Conservation (phyloP, 2,797 vertebrate species). For the Cyclura pinguis region DNA sequence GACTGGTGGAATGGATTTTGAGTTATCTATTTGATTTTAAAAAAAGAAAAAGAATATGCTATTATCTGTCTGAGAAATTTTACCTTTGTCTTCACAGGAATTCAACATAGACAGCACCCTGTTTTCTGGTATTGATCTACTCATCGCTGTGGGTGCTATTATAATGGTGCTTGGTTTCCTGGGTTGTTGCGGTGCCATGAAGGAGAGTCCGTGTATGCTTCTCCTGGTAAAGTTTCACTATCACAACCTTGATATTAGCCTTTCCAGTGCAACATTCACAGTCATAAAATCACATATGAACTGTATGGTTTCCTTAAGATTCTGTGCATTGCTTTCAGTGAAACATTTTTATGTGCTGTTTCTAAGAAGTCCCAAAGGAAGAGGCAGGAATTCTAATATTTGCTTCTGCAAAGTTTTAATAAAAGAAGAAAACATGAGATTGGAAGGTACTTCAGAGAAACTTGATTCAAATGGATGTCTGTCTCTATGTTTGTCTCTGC, state of each 20-base stretch:
- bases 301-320: background rate
- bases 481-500: too few species aligned
- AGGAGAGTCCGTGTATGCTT: slow-evolving; percentile 88
- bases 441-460: background rate
- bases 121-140: slow-evolving; percentile 68
- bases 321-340: background rate
- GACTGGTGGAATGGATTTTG: background rate
- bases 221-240: slow-evolving; percentile 81
- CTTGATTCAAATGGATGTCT: background rate
- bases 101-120: background rate
- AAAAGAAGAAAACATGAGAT: background rate
- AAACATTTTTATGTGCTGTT: background rate
- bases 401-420: background rate
- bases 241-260: background rate
- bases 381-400: background rate
- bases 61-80: slow-evolving; percentile 38
- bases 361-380: background rate
- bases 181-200: slow-evolving; percentile 89
- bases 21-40: background rate
- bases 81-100: slow-evolving; percentile 67
- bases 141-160: slow-evolving; percentile 86
- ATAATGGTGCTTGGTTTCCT: slow-evolving; percentile 92
- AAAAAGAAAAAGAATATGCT: background rate
- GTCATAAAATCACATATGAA: background rate
- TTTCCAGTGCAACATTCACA: background rate